Conservation (phyloP, 2,888 invertebrate species). For the Cantharis flavilabris region DNA sequence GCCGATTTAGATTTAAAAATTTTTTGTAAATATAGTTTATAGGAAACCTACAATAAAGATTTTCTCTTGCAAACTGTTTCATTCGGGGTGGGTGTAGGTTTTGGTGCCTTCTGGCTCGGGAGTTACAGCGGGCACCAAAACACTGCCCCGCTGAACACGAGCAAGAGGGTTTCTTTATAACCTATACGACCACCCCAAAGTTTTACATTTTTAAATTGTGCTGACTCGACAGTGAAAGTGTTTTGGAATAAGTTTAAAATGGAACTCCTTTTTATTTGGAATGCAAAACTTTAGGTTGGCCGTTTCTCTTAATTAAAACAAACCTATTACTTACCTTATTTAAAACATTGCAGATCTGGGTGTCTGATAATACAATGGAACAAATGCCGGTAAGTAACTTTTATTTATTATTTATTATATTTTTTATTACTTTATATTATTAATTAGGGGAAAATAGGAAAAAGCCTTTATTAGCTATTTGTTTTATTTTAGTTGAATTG, state of each 20-base stretch:
- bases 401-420: neutral
- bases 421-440: neutral
- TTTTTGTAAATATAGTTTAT: conserved; percentile 39
- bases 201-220: neutral
- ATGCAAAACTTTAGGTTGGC: neutral
- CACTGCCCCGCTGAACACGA: conserved; percentile 57
- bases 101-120: conserved; percentile 62
- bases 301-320: neutral
- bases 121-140: conserved; percentile 58
- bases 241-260: neutral
- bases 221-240: neutral
- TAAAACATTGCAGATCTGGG: conserved; percentile 71
- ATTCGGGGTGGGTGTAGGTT: conserved; percentile 58
- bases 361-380: conserved; percentile 71
- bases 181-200: conserved; percentile 44
- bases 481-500: neutral
- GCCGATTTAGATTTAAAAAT: conserved; percentile 15
- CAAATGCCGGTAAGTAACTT: conserved; percentile 78
- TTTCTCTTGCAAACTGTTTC: conserved; percentile 58
- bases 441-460: neutral
- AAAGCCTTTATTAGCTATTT: neutral
- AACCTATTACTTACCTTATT: conserved; percentile 22
- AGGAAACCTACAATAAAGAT: conserved; percentile 51
- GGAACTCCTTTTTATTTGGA: neutral
- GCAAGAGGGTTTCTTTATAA: conserved; percentile 56